These are phyloP conservation scores for Acanthoscelides obtectus DNA, from an alignment of 2,888 invertebrate species.

Conservation along the genomic window DNA sequence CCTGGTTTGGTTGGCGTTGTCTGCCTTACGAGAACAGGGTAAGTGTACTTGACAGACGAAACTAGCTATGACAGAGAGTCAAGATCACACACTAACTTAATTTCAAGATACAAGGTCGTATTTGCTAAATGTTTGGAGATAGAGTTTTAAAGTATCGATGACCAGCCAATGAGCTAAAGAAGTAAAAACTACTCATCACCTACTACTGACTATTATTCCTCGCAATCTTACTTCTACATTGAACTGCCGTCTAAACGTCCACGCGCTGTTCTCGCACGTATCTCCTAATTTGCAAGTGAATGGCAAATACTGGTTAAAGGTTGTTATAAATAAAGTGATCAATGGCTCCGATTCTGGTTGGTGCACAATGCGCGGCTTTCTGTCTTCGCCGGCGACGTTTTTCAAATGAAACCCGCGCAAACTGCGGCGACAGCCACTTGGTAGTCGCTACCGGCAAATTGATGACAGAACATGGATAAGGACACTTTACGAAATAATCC, in stretches of 20 bases:
- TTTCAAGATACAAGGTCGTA: no score
- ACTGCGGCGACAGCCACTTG: not conserved
- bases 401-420: not conserved
- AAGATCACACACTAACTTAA: no score
- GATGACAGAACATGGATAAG: not conserved
- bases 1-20: no score
- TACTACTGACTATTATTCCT: not conserved
- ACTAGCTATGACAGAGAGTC: no score
- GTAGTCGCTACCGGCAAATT: not conserved
- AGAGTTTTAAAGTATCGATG: no score
- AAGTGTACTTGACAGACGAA: no score
- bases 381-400: not conserved
- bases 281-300: constrained; percentile 36
- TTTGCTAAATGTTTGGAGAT: no score
- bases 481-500: not conserved
- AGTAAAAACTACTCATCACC: no score
- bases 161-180: no score
- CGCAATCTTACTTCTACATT: constrained; percentile 5
- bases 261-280: constrained; percentile 29
- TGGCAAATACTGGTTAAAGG: constrained; percentile 27
- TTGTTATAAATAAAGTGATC: constrained; percentile 35
- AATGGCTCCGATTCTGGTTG: constrained; percentile 26
- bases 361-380: constrained; percentile 7
- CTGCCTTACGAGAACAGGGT: no score
- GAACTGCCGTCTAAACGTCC: constrained; percentile 20